phyloP scores from a whole-genome alignment of 2,113 vertebrate species.

The Microcebus griseorufus region DNA sequence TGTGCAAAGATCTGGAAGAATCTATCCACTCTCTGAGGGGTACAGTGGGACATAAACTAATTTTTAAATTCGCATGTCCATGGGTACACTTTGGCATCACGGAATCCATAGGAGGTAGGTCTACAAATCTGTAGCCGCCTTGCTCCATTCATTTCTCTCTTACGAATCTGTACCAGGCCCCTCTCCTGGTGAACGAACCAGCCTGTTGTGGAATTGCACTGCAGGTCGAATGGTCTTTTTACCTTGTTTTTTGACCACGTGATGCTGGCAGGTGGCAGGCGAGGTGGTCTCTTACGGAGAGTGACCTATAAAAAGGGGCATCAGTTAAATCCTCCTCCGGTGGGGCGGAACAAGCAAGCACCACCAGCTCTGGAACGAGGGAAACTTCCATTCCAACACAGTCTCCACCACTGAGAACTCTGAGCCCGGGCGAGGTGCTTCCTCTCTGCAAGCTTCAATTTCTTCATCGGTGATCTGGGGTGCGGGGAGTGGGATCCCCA shows the following conservation, averaged over 20 bases:
- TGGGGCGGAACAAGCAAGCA: neutral
- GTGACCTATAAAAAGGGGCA: neutral
- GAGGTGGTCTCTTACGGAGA: neutral
- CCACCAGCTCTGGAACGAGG: neutral
- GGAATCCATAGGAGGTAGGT: neutral
- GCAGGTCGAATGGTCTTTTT: neutral
- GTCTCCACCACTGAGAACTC: too few relatives aligned
- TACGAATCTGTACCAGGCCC: neutral
- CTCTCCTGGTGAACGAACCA: neutral
- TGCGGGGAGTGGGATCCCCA: fast-evolving
- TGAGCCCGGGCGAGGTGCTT: neutral
- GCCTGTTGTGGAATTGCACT: neutral
- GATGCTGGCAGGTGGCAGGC: neutral
- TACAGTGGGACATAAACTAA: conserved; percentile 37
- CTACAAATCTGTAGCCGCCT: neutral
- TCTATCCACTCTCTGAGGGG: conserved; percentile 57
- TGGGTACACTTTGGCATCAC: neutral
- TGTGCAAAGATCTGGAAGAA: conserved; percentile 72
- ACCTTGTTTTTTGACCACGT: neutral
- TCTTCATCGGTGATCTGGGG: neutral
- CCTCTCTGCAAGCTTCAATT: neutral
- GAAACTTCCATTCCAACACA: neutral
- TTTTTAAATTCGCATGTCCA: neutral
- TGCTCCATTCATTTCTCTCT: neutral
- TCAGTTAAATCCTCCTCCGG: neutral